Evolutionary conservation across 2,888 invertebrate species (phyloP), one percentile per base, ranked within the genome.

Genomic region (Caenorhabditis drosophilae): DNA sequence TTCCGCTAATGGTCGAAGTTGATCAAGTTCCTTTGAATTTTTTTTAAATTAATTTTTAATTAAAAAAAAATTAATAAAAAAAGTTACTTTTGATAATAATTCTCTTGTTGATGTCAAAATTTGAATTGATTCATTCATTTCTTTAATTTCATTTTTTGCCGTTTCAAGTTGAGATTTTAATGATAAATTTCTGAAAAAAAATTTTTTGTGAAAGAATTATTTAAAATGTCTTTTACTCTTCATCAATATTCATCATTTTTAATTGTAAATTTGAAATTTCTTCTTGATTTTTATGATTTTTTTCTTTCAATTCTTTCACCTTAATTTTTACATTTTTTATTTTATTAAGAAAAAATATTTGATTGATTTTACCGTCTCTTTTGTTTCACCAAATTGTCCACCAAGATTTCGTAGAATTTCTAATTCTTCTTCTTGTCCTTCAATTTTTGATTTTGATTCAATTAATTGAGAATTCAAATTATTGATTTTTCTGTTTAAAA

Each of bases 361-460:
- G n/a, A n/a, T n/a, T n/a, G n/a, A n/a, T 35, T 7, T 26, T 36
- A 75, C 70, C 47, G 56, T 66, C 9, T 57, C 44, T 22, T 61
- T 68, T 59, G 70, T 59, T 44, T 66, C 68, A 27, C 60, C 68
- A 45, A 70, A 70, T 50, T 64, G 57, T 36, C 58, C 45, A 20
- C 68, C 58, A 11, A 75, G 49, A 38, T 70, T 57, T 41, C 73
- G 53, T n/a, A 77, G 54, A 31, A 77, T 59, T 9, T 45, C 58
- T 47, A 77, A 48, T 47, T 77, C 76, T 12, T 72, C 57, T 26
- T 77, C 68, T 47, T 68, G 52, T 25, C 63, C 66, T 3, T 52
- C 52, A 6, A 69, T 35, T 41, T 67, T 48, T 15, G 40, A 54
- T 27, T 63, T 62, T 16, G 62, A 45, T 12, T 62, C 72, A 9